Evolutionary conservation across 2,888 invertebrate genomes (phyloP).

Genomic region (Drosophila conformis): DNA sequence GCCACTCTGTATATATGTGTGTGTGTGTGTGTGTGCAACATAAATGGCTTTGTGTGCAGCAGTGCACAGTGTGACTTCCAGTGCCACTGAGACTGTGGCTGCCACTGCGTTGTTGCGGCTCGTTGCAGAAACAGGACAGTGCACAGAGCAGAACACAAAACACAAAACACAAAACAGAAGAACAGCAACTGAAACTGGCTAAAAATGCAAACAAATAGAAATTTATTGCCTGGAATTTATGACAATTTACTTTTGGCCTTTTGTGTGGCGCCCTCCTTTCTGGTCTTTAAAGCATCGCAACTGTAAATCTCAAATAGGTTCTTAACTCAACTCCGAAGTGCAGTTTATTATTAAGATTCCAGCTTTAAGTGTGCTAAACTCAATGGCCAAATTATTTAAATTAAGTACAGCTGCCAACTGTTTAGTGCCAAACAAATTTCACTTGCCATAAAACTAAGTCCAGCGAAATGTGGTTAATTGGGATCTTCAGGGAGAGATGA

Average conservation of each 20-base stretch:
- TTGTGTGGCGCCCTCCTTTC: constrained; percentile 20
- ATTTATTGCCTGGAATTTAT: constrained; percentile 83
- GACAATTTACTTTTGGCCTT: constrained; percentile 67
- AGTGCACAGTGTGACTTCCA: constrained; percentile 4
- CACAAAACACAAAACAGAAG: background rate
- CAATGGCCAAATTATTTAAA: background rate
- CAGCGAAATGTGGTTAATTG: background rate
- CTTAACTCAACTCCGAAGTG: background rate
- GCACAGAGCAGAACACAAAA: constrained; percentile 6
- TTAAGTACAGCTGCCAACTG: background rate
- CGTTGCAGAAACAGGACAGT: constrained; percentile 18
- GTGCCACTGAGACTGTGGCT: constrained; percentile 17
- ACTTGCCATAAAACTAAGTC: background rate
- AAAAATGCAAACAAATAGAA: constrained; percentile 78
- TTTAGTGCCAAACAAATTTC: background rate
- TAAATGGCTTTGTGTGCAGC: constrained; percentile 39
- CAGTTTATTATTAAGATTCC: constrained; percentile 2
- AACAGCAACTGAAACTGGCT: constrained; percentile 48
- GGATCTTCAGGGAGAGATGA: too few species aligned
- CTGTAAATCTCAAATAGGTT: constrained; percentile 13
- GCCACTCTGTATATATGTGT: background rate
- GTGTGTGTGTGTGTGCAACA: constrained; percentile 15
- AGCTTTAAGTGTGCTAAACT: background rate
- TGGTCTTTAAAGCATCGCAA: constrained; percentile 2
- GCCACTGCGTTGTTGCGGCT: constrained; percentile 28